Percentiles rank a stretch among this genome's conserved stretches.
Conservation (phyloP, 2,113 vertebrate genomes). For the Candoia aspera region DNA sequence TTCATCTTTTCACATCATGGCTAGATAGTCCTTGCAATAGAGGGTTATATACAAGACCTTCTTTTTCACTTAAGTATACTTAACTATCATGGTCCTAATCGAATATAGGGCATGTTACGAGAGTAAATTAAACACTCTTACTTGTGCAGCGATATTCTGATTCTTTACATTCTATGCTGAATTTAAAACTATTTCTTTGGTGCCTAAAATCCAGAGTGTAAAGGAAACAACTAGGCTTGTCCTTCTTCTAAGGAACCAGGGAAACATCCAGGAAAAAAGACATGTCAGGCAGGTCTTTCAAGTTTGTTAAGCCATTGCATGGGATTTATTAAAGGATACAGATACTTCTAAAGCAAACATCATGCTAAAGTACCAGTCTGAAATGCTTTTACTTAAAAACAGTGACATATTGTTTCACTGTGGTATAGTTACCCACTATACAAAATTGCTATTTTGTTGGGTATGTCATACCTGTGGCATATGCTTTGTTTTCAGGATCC, state of each 20-base stretch:
- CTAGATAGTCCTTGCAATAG: not conserved
- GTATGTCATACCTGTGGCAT: conserved; percentile 51
- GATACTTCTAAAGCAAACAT: not conserved
- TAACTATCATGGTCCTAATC: not conserved
- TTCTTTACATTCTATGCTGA: not conserved
- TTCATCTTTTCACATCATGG: no score
- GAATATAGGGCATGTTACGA: not conserved
- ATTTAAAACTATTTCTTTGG: not conserved
- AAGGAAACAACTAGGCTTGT: not conserved
- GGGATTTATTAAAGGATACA: not conserved
- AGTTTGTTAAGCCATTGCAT: not conserved
- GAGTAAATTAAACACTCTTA: not conserved
- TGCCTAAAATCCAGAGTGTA: not conserved
- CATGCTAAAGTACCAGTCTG: not conserved
- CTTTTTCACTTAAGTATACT: not conserved
- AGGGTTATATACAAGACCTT: no score
- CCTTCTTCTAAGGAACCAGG: not conserved
- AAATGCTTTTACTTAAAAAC: not conserved
- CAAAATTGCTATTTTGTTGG: conserved; percentile 7
- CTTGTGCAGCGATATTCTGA: not conserved
- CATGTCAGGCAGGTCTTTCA: not conserved
- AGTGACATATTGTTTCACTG: not conserved
- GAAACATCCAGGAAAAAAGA: not conserved
- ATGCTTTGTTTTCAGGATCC: conserved; percentile 43
- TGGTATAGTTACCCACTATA: not conserved